A percentile compares a stretch with the other conserved stretches of the same genome.
These are phyloP conservation scores for Chrysolina haemoptera DNA, from an alignment of 2,888 invertebrate species.

Conservation along the genomic window DNA sequence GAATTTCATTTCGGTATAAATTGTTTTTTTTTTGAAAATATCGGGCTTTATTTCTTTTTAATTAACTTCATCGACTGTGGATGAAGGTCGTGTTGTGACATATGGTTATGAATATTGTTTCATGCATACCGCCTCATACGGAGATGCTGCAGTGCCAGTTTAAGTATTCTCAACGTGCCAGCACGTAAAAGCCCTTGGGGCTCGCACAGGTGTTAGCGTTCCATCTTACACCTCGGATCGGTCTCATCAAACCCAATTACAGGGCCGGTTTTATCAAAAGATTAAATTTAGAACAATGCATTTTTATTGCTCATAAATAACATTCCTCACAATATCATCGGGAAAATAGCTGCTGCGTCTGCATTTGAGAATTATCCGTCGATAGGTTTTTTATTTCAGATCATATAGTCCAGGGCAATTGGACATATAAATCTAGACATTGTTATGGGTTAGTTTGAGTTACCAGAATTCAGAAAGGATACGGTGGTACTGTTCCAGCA, in stretches of 20 bases:
- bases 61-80: conserved; percentile 52
- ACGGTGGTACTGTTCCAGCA: no score
- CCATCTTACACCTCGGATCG: conserved; percentile 60
- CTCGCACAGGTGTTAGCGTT: conserved; percentile 68
- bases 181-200: conserved; percentile 63
- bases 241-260: conserved; percentile 69
- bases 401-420: conserved; percentile 11
- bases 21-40: not conserved
- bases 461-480: no score
- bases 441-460: no score
- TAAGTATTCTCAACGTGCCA: conserved; percentile 62
- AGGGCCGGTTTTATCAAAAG: conserved; percentile 68
- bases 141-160: conserved; percentile 48
- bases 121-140: conserved; percentile 34
- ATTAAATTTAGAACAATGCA: conserved; percentile 70
- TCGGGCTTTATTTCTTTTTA: conserved; percentile 37
- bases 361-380: conserved; percentile 31
- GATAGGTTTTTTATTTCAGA: conserved; percentile 22
- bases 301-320: conserved; percentile 65
- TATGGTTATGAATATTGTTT: conserved; percentile 60
- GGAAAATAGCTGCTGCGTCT: conserved; percentile 39
- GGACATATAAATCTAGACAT: not conserved
- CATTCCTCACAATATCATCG: conserved; percentile 53
- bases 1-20: no score
- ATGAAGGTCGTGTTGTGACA: conserved; percentile 57